Base-by-base conservation (phyloP, 2,888 invertebrate genomes). In the Lepidochrysops patricia region DNA sequence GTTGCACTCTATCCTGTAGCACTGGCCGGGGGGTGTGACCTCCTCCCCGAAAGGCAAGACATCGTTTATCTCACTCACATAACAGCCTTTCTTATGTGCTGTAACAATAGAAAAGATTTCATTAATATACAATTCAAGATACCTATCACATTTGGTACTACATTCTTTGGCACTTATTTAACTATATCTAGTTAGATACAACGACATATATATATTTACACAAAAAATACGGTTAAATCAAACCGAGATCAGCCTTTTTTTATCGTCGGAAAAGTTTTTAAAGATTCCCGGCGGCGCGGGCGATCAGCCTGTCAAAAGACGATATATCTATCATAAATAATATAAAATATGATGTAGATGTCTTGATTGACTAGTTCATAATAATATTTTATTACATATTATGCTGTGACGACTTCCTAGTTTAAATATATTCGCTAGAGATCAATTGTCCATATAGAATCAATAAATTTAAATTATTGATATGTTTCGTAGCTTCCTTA, bases 61-160 rank as follows among this genome's bases (percentile, higher is more conserved):
- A 25, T 84, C 80, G 6, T 81, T 72, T 1, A 86, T 67, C 61
- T 84, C 84, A 27, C 70, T 19, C 1, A 87, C 61, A 60, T 78
- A 88, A 61, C 87, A 88, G 1, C 87, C 87, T 60, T 75, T 66
- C 67, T 83, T 81, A 67, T 82, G 66, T 49, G 74, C 87, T 88
- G 79, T 2, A 80, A 83, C 61, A 59, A 70, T 64, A 76, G 5
- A 77, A 62, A 63, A 60, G 60, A 49, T 27, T 4, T 19, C 1
- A 43, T 43, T 43, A 43, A 19, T 37, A 13, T n/a, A n/a, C n/a
- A n/a, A n/a, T n/a, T n/a, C n/a, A n/a, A n/a, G n/a, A n/a, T n/a
- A n/a, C n/a, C n/a, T n/a, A n/a, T n/a, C n/a, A n/a, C n/a, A n/a
- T n/a, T n/a, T n/a, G n/a, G n/a, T n/a, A n/a, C n/a, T n/a, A n/a